Evolutionary conservation across 2,888 invertebrate species (phyloP).

Genomic region (Eubasilissa splendida): DNA sequence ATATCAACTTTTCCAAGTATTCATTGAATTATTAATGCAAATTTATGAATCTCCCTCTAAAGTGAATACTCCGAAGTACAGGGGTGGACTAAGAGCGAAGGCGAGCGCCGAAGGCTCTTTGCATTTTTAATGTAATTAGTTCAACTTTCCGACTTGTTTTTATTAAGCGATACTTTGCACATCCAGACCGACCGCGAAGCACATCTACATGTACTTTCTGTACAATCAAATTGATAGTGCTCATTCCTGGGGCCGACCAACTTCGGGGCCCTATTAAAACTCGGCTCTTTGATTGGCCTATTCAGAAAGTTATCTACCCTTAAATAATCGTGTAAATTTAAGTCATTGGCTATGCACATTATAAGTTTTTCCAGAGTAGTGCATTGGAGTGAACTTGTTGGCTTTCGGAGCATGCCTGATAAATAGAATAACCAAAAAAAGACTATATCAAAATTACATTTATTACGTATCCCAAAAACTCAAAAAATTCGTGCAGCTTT

Average conservation of each 20-base stretch:
- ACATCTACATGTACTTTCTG: background rate
- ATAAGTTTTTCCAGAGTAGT: background rate
- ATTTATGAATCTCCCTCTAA: background rate
- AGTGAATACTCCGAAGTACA: background rate
- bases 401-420: too few relatives aligned
- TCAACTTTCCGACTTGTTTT: slow-evolving; percentile 33
- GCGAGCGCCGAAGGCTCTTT: slow-evolving; percentile 30
- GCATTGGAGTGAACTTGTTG: too few relatives aligned
- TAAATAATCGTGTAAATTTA: slow-evolving; percentile 35
- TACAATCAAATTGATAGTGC: slow-evolving; percentile 27
- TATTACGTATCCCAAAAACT: too few relatives aligned
- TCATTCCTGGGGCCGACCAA: slow-evolving; percentile 6
- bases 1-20: too few relatives aligned
- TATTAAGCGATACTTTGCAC: slow-evolving; percentile 38
- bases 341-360: slow-evolving; percentile 1
- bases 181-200: background rate
- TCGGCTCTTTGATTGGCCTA: slow-evolving; percentile 23
- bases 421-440: too few relatives aligned
- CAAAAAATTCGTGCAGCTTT: too few relatives aligned
- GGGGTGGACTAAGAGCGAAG: slow-evolving; percentile 1
- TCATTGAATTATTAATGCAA: slow-evolving; percentile 15
- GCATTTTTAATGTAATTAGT: slow-evolving; percentile 52
- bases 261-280: slow-evolving; percentile 17
- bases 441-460: too few relatives aligned
- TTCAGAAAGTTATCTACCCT: slow-evolving; percentile 22